Base-by-base conservation (phyloP, 2,888 invertebrate species). In the Eugnorisma glareosa region DNA sequence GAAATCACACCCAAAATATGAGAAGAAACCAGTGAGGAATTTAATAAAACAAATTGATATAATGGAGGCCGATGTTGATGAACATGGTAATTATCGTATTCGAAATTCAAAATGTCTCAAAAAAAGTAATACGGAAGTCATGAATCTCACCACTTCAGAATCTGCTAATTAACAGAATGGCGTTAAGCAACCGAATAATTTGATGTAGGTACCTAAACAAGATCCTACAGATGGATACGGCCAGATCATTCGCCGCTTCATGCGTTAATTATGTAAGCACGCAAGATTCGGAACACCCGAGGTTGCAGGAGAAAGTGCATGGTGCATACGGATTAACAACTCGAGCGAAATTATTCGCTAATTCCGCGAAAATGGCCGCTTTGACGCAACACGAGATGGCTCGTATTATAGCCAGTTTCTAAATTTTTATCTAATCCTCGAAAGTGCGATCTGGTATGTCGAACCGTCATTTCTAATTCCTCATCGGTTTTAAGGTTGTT, bases 251-350 rank as follows among this genome's bases (percentile, higher is more conserved):
- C 54, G 77, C 75, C 73, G 73, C 75, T 67, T 75, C 75, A 71
- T 83, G 88, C 88, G 86, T 84, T 79, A 77, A 77, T 91, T 91
- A 88, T 89, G 86, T 83, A 93, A 91, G 83, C 79, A 77, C 83
- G 61, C 81, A 51, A 90, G 90, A 92, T 94, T 93, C 90, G 91
- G 90, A 90, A 88, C 89, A 82, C 68, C 54, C 75, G 75, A 77
- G 78, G 69, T 70, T 80, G 79, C 86, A 84, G 89, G 94, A 94
- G 95, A 94, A 94, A 94, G 94, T 94, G 93, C 94, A 94, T 75
- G 83, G 83, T 93, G 92, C 93, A 94, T 81, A 89, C 86, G 82
- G 87, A 90, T 90, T 89, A 91, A 83, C 67, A 91, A 83, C 64
- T 74, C 79, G 82, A 82, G 89, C 88, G 83, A 89, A 90, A 89